Evolutionary conservation across 2,113 vertebrate species (phyloP), one percentile per base, ranked within the genome.

Genomic region (Chloropsis cyanopogon): DNA sequence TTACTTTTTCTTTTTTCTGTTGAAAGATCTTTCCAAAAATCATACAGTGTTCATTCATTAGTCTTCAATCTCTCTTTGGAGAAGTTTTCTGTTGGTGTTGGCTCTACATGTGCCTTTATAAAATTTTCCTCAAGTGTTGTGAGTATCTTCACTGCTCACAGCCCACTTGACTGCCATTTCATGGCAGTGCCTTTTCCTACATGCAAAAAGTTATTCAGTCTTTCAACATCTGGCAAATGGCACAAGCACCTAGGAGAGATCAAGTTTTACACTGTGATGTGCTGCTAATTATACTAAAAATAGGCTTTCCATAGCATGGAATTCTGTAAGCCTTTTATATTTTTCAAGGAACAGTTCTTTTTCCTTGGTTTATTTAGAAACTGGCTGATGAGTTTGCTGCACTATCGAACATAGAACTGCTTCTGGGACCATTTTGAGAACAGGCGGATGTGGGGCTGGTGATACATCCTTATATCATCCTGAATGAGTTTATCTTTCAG

Each of bases 11-110:
- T 65, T 61, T 39, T 61, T 26, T 61, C 17, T 19, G n/a, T 37
- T 56, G 49, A 85, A 96, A 80, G 7, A 41, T 82, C n/a, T 92
- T 86, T 96, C 77, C 9, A 89, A 87, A 90, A 91, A 41, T 42
- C 72, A 46, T 69, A 46, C 10, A 41, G 5, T n/a, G 69, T 72
- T 82, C 47, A 44, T 92, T 93, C 61, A 84, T 76, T 89, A 92
- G 71, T 57, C 37, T 92, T 75, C 69, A 61, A 1, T 46, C 28
- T 76, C 61, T 87, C 53, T 82, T 69, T 84, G 28, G 60, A 64
- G 24, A 46, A 65, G 22, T 54, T 41, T 92, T 64, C 57, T 93
- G 73, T 91, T 93, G 56, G 6, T 95, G 16, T 91, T 90, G 81
- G 84, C 86, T 89, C 80, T 87, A 24, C 8, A 33, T 5, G 50